phyloP scores from a whole-genome alignment of 1,140 invertebrate genomes.

The Aphelinus certus region DNA sequence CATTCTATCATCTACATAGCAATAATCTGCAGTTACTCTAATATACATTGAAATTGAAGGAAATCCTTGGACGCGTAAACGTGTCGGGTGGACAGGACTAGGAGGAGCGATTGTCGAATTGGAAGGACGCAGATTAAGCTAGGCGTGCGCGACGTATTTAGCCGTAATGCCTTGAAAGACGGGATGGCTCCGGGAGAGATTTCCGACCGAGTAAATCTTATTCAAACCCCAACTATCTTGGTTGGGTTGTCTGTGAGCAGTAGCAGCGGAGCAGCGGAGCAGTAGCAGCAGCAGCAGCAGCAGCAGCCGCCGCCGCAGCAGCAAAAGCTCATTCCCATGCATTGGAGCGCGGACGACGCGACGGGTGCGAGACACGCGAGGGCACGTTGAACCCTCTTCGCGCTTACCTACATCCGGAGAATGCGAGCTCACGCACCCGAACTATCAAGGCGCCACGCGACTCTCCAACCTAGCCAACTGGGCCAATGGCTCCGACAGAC shows the following conservation, averaged over 20 bases:
- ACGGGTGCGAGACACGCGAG: neutral
- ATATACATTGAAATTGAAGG: no score
- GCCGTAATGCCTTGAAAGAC: neutral
- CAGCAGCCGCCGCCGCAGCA: neutral
- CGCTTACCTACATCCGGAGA: slow-evolving; percentile 10
- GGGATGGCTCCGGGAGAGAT: neutral
- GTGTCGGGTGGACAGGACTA: no score
- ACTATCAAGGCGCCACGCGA: no score
- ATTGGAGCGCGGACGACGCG: neutral
- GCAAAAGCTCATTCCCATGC: slow-evolving; percentile 17
- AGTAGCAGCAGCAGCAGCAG: no score
- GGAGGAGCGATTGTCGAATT: neutral
- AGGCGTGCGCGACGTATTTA: neutral
- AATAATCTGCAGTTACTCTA: no score
- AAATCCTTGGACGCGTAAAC: no score
- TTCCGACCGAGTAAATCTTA: neutral
- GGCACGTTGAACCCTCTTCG: slow-evolving; percentile 20
- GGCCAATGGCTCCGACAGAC: no score
- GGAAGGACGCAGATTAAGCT: neutral
- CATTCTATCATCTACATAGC: no score
- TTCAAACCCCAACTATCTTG: neutral
- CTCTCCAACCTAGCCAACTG: no score
- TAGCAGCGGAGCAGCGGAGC: no score
- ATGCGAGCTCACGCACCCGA: neutral
- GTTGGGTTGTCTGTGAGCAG: no score